Evolutionary conservation across 2,797 vertebrate species (phyloP), one percentile per base, ranked within the genome.

Genomic region (Lithobates pipiens): DNA sequence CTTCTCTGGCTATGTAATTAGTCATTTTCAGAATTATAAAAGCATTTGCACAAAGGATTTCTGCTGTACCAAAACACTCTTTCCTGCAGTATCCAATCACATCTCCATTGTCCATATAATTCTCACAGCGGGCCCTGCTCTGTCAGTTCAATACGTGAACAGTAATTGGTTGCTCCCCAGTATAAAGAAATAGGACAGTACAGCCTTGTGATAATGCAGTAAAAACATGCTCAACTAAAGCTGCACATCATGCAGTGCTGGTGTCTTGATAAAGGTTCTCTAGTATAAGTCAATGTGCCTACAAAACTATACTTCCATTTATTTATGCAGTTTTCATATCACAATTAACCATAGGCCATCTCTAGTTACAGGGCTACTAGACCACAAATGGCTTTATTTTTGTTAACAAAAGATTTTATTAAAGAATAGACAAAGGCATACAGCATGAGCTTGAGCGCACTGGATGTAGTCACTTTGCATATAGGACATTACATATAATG

Each of bases 1-100:
- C 1, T 36, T 36, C 65, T 77, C n/a, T 21, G 27, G 44, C 10
- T 11, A 11, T 18, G 36, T 44, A 84, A 84, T 84, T 77, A 72
- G 67, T 85, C 3, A 80, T 85, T 76, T 74, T 42, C 21, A 75
- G 42, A 44, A 85, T 75, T 65, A 85, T 75, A 75, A 85, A 80
- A 80, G 61, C 4, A 18, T 10, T 80, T 76, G 16, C 44, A 80
- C 71, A 85, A 85, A 76, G 61, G 70, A 27, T 44, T 23, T 39
- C 44, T 46, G 11, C 50, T n/a, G 61, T 39, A 65, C 46, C 54
- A 67, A 74, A 74, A 85, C 76, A 67, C 63, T 57, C 21, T 50
- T 57, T 65, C 44, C 32, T n/a, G 15, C 39, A 44, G 18, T 46
- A 34, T 78, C 15, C 27, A 36, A 32, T 71, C 50, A 77, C 21